Base-by-base conservation (phyloP, 2,888 invertebrate genomes). In the Metalampra italica region DNA sequence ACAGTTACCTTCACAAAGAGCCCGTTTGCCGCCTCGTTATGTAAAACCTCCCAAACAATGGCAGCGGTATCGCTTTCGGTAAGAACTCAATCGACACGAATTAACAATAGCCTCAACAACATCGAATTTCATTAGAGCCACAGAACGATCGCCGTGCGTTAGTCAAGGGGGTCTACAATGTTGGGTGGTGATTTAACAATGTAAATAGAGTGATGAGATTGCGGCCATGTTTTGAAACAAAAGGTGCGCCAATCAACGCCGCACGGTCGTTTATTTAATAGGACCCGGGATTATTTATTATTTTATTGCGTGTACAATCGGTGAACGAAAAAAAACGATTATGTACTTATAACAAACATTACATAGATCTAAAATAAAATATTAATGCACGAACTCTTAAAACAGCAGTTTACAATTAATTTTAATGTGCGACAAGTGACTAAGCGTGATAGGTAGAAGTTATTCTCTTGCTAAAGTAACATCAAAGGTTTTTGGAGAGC, bases 41-140 rank as follows among this genome's bases (percentile, higher is more conserved):
- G 82, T 87, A 85, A 85, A 85, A 77, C 77, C 79, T 62, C 52
- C 74, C 81, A 87, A 88, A 87, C 87, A 88, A 88, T 80, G 71
- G 73, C 55, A 64, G 69, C 71, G 69, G 76, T 82, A 86, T 88
- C 85, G 80, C 77, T 87, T 87, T 86, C 88, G 75, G 74, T 79
- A 72, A 77, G 76, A 82, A 81, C 79, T 80, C 83, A 81, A 84
- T 84, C 80, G 78, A 78, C 79, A 80, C 77, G 77, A 77, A 82
- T 84, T 82, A 84, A 86, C 83, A 86, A 87, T 78, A 67, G 75
- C 68, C 70, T 75, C 68, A 62, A 70, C 61, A 61, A 61, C 64
- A 62, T 62, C 68, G 63, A 60, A 52, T 55, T 51, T 62, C 59
- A 43, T 52, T 54, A 55, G 69, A 58, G 43, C 68, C 53, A 54